Conservation (phyloP, 2,797 vertebrate species). For the Brotula barbata region DNA sequence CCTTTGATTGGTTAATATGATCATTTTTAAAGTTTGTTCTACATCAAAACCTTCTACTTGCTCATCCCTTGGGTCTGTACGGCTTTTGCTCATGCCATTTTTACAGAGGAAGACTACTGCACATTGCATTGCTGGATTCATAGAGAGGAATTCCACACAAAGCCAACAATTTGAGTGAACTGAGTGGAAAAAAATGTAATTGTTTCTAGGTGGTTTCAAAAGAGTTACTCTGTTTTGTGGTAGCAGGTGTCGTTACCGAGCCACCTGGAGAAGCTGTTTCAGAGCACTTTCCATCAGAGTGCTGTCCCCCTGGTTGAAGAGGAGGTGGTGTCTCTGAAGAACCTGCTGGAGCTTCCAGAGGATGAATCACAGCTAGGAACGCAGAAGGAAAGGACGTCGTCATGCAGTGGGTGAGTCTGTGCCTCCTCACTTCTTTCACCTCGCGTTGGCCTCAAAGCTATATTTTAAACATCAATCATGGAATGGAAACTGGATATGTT, state of each 20-base stretch:
- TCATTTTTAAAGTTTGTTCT: too few species aligned
- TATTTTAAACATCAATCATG: too few species aligned
- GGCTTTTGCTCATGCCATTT: neutral
- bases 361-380: slow-evolving; percentile 46
- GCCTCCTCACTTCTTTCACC: too few species aligned
- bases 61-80: neutral
- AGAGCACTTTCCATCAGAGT: slow-evolving; percentile 85
- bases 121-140: too few species aligned
- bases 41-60: neutral
- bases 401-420: slow-evolving; percentile 51
- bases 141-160: too few species aligned
- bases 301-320: slow-evolving; percentile 71
- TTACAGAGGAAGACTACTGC: neutral
- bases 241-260: slow-evolving; percentile 80
- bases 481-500: too few species aligned
- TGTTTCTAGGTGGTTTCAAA: neutral
- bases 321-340: slow-evolving; percentile 79
- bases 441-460: too few species aligned
- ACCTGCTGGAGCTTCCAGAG: slow-evolving; percentile 78
- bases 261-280: slow-evolving; percentile 89
- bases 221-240: slow-evolving; percentile 51
- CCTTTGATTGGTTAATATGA: too few species aligned
- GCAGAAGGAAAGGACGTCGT: neutral
- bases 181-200: too few species aligned
- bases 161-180: too few species aligned